phyloP scores from a whole-genome alignment of 2,888 invertebrate genomes.

The Phorcus lineatus region DNA sequence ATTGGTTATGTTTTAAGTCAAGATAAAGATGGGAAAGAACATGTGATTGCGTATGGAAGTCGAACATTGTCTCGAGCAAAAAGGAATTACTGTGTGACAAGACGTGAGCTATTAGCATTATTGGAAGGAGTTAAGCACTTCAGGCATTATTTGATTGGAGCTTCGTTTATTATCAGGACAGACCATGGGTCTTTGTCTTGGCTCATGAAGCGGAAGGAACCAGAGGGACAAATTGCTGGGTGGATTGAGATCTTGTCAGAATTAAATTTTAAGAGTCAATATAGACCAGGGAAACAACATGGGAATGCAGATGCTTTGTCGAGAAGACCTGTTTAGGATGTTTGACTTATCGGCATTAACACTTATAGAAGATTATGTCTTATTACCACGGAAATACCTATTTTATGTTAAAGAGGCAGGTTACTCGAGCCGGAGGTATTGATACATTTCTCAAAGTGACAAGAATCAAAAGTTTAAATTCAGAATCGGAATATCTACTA shows the following conservation, averaged over 20 bases:
- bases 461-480: too few relatives aligned
- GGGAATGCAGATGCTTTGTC: slow-evolving; percentile 33
- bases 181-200: slow-evolving; percentile 44
- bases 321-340: too few relatives aligned
- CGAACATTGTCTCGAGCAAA: slow-evolving; percentile 32
- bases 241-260: slow-evolving; percentile 34
- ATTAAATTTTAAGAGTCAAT: slow-evolving; percentile 30
- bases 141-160: slow-evolving; percentile 39
- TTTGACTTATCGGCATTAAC: too few relatives aligned
- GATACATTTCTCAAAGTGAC: too few relatives aligned
- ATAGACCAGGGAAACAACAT: slow-evolving; percentile 33
- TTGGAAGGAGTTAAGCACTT: slow-evolving; percentile 36
- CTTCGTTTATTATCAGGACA: slow-evolving; percentile 39
- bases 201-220: slow-evolving; percentile 33
- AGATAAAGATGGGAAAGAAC: too few relatives aligned
- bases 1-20: too few relatives aligned
- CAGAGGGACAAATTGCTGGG: slow-evolving; percentile 34
- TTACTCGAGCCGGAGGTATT: too few relatives aligned
- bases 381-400: too few relatives aligned
- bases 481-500: too few relatives aligned
- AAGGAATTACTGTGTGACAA: slow-evolving; percentile 41
- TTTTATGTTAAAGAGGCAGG: too few relatives aligned
- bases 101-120: slow-evolving; percentile 38
- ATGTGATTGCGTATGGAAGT: slow-evolving; percentile 42
- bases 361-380: too few relatives aligned